Conservation (phyloP, 1,140 invertebrate genomes). For the Aphelinus atriplicis region DNA sequence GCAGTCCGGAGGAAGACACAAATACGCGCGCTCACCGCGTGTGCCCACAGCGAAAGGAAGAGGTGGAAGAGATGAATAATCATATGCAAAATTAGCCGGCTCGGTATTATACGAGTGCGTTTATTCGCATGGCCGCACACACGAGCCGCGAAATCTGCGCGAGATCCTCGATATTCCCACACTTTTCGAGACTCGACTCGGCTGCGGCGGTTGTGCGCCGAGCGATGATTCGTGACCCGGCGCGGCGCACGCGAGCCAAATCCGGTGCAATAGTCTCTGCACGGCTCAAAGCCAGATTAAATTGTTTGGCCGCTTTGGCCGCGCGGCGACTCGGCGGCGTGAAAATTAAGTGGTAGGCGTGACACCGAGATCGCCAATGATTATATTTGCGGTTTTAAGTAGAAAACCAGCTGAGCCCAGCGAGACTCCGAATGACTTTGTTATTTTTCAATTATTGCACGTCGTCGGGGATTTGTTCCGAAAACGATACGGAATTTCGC, state of each 20-base stretch:
- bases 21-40: too few species aligned
- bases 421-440: not conserved
- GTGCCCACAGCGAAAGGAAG: too few species aligned
- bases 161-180: slow-evolving; percentile 26
- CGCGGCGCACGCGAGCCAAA: not conserved
- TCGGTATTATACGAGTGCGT: not conserved
- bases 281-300: not conserved
- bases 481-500: too few species aligned
- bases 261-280: not conserved
- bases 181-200: slow-evolving; percentile 2
- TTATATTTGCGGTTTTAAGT: not conserved
- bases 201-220: too few species aligned
- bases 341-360: slow-evolving; percentile 1
- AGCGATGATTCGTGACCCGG: slow-evolving; percentile 13
- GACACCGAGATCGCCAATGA: not conserved
- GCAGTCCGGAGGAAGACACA: too few species aligned
- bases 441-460: too few species aligned
- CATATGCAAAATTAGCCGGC: not conserved
- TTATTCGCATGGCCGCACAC: not conserved
- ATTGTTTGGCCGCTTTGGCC: not conserved
- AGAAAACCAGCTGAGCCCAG: not conserved
- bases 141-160: not conserved
- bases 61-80: slow-evolving; percentile 6
- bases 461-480: too few species aligned
- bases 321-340: not conserved